Base-by-base conservation (phyloP, 2,888 invertebrate genomes). In the Lochmaea crataegi region DNA sequence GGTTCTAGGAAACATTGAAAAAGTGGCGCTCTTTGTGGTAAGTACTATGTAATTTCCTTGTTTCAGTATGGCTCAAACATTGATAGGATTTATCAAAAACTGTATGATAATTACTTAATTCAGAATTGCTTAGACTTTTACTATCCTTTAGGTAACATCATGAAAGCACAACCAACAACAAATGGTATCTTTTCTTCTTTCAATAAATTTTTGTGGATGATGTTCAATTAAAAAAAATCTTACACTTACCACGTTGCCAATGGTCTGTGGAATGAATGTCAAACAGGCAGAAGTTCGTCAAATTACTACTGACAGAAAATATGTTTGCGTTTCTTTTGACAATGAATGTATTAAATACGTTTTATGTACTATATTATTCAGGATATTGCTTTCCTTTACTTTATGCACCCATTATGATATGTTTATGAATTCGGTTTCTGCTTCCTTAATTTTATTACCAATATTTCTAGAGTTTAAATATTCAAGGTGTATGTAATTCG, bases 191-290 rank as follows among this genome's bases (percentile, higher is more conserved):
- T 45, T 45, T 14, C 10, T 42, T 3, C 14, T 11, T 14, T 4
- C 14, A 45, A 14, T 45, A 45, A 11, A 16, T 53, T 53, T 53
- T 53, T 53, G 53, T 53, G 16, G 18, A 1, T 10, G 9, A 7
- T 2, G 9, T 4, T 9, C 9, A 10, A 6, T 48, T 51, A 57
- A 42, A 16, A 58, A 57, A 42, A 57, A 18, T 41, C 65, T 42
- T 42, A 65, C 61, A 69, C 65, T 65, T 53, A 65, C 38, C 65
- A 48, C 41, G 53, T 11, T 65, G 10, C 68, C 45, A 65, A 51
- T 65, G 42, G 53, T 65, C 68, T 65, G 69, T 69, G 73, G 73
- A 73, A 73, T 73, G 73, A 68, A 60, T 68, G 68, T 45, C 65
- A 73, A 73, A 58, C 16, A 68, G 69, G 57, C 70, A 65, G 68